Evolutionary conservation across 92 coral and sea anemone genomes (phyloP).

Genomic region (Porites rus): DNA sequence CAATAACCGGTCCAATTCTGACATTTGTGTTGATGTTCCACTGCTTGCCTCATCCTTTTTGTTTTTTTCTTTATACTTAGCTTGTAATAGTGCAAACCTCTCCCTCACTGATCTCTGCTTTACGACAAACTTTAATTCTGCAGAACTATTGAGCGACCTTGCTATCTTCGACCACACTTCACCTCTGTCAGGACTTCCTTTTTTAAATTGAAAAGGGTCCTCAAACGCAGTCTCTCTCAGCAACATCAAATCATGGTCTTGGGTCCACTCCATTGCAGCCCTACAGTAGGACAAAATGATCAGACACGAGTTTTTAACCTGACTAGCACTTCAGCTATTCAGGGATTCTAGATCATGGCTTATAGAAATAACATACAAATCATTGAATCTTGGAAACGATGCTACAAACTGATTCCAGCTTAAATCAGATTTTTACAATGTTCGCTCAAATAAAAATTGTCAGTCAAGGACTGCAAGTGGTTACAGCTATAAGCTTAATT

Average conservation of each 20-base stretch:
- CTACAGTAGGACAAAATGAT: neutral
- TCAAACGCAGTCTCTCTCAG: slow-evolving; percentile 38
- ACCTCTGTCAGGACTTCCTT: slow-evolving; percentile 57
- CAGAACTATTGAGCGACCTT: slow-evolving; percentile 27
- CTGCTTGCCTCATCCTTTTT: slow-evolving; percentile 54
- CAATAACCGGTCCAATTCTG: slow-evolving; percentile 53
- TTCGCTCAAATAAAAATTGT: neutral
- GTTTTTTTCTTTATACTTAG: slow-evolving; percentile 44
- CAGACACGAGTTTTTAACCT: neutral
- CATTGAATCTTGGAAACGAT: slow-evolving; percentile 17
- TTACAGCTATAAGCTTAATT: no score
- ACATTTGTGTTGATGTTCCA: slow-evolving; percentile 47
- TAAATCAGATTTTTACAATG: neutral
- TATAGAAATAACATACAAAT: neutral
- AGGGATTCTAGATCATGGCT: slow-evolving; percentile 9
- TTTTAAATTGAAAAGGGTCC: slow-evolving; percentile 49
- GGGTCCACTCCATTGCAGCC: slow-evolving; percentile 52
- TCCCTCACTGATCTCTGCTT: slow-evolving; percentile 64
- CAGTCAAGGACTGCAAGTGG: neutral
- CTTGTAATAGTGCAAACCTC: slow-evolving; percentile 50
- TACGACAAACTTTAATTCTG: slow-evolving; percentile 44
- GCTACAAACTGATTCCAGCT: slow-evolving; percentile 5
- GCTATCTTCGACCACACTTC: slow-evolving; percentile 48
- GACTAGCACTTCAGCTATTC: slow-evolving; percentile 17
- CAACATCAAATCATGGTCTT: slow-evolving; percentile 19